Evolutionary conservation across 2,797 vertebrate species (phyloP).

Genomic region (Kryptolebias ocellatus): DNA sequence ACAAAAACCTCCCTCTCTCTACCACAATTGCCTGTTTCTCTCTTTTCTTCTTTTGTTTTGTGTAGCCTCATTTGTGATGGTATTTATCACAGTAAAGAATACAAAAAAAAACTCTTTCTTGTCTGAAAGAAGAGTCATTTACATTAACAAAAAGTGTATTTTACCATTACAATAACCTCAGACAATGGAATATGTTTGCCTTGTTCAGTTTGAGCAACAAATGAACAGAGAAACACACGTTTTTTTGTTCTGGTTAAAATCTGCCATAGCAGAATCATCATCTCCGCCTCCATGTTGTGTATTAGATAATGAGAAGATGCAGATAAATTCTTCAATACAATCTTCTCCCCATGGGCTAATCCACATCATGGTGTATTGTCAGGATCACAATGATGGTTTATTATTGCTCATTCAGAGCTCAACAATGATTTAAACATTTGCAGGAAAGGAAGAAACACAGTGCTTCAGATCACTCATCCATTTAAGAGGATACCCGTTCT

Average conservation of each 20-base stretch:
- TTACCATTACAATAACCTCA: constrained; percentile 81
- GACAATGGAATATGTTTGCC: constrained; percentile 71
- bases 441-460: constrained; percentile 55
- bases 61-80: constrained; percentile 73
- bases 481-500: constrained; percentile 64
- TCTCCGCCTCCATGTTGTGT: constrained; percentile 53
- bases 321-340: constrained; percentile 74
- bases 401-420: constrained; percentile 73
- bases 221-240: constrained; percentile 59
- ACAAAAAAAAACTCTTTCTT: constrained; percentile 59
- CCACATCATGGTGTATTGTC: constrained; percentile 72
- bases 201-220: constrained; percentile 65
- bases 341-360: constrained; percentile 72
- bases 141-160: constrained; percentile 78
- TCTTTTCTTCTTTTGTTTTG: constrained; percentile 73
- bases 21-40: constrained; percentile 59
- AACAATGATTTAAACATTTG: constrained; percentile 64
- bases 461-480: constrained; percentile 67
- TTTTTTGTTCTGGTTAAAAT: constrained; percentile 69
- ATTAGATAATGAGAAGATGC: constrained; percentile 80
- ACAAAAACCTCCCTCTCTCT: constrained; percentile 48
- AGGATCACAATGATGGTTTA: constrained; percentile 74
- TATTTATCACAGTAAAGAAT: constrained; percentile 72
- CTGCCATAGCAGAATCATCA: constrained; percentile 58
- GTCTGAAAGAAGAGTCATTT: constrained; percentile 77